Conservation (phyloP, 2,113 vertebrate genomes). For the Eretmochelys imbricata region DNA sequence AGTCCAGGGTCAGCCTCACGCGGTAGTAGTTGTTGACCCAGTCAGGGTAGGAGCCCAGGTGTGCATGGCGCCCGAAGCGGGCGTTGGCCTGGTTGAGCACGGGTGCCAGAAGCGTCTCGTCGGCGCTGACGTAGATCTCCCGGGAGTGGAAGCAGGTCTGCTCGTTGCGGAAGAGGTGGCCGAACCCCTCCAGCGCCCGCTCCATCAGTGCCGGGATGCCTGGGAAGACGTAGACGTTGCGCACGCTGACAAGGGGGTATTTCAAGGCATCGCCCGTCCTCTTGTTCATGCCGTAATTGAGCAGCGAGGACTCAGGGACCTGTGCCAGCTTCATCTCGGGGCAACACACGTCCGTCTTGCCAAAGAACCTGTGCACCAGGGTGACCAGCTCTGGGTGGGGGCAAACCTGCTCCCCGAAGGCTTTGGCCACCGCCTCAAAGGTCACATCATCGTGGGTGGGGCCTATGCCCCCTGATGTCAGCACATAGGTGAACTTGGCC, state of each 20-base stretch:
- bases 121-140: conserved; percentile 84
- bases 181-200: conserved; percentile 83
- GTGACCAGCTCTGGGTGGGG: conserved; percentile 86
- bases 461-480: conserved; percentile 93
- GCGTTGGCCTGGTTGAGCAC: conserved; percentile 79
- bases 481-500: conserved; percentile 85
- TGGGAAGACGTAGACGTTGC: conserved; percentile 93
- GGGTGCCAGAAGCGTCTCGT: conserved; percentile 83
- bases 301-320: conserved; percentile 86
- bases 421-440: conserved; percentile 90
- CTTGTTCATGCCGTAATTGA: conserved; percentile 88
- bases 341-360: conserved; percentile 63
- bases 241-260: conserved; percentile 93
- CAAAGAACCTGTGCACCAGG: conserved; percentile 82
- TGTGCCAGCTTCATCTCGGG: conserved; percentile 88
- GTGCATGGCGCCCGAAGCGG: conserved; percentile 78
- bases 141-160: conserved; percentile 84
- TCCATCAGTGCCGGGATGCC: conserved; percentile 91
- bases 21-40: conserved; percentile 94
- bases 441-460: conserved; percentile 97
- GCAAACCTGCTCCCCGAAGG: conserved; percentile 85
- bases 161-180: conserved; percentile 85
- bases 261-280: conserved; percentile 78
- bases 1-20: conserved; percentile 91
- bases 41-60: conserved; percentile 93